phyloP scores from a whole-genome alignment of 2,797 vertebrate genomes.

The Aeoliscus strigatus region DNA sequence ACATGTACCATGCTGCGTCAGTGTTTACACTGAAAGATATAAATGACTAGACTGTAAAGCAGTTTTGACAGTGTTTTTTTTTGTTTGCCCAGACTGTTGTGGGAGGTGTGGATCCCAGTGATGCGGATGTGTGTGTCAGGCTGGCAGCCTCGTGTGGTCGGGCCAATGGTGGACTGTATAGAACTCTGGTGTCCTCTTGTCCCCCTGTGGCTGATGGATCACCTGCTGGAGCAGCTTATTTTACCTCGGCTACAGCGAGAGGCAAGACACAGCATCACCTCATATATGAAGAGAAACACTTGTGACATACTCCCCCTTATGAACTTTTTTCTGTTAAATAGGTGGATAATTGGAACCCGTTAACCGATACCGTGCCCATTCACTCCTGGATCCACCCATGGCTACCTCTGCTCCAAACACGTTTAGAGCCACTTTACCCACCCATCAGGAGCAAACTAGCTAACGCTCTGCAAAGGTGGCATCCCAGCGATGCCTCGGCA shows the following conservation, averaged over 20 bases:
- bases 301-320: too few relatives aligned
- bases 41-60: background rate
- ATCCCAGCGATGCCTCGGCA: conserved; percentile 92
- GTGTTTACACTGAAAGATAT: background rate
- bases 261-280: conserved; percentile 64
- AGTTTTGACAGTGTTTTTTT: conserved; percentile 9
- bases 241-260: conserved; percentile 95
- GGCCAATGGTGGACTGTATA: conserved; percentile 92
- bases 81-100: conserved; percentile 78
- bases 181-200: conserved; percentile 88
- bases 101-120: conserved; percentile 94
- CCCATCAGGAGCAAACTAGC: conserved; percentile 94
- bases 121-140: conserved; percentile 80
- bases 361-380: conserved; percentile 96
- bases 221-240: conserved; percentile 91
- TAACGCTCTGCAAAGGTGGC: conserved; percentile 93
- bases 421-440: conserved; percentile 89
- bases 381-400: conserved; percentile 98
- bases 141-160: conserved; percentile 91
- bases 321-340: conserved; percentile 50
- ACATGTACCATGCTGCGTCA: background rate
- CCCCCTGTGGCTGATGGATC: conserved; percentile 89
- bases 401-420: conserved; percentile 89
- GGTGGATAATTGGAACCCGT: conserved; percentile 96
- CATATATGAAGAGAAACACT: too few relatives aligned